phyloP scores from a whole-genome alignment of 1,140 invertebrate genomes.

The Bombus balteatus region DNA sequence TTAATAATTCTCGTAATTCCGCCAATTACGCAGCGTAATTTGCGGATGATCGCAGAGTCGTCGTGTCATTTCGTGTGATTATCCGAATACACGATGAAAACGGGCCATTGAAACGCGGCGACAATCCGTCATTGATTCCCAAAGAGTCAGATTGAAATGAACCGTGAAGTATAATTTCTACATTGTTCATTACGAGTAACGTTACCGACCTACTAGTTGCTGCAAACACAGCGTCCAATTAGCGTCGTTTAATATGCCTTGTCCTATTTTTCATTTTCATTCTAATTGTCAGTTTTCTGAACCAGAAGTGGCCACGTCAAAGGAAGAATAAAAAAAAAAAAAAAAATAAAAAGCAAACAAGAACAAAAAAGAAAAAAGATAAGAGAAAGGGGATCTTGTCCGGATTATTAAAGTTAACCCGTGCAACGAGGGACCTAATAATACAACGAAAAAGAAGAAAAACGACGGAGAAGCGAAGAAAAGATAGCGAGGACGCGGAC shows the following conservation, averaged over 20 bases:
- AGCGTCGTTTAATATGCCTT: not conserved
- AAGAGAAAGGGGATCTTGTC: not conserved
- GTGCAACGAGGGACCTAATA: not conserved
- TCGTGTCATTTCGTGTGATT: not conserved
- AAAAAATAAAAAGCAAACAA: too few species aligned
- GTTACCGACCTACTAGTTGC: not conserved
- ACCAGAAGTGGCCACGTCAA: not conserved
- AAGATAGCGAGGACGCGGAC: not conserved
- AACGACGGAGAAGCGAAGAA: not conserved
- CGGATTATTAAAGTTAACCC: not conserved
- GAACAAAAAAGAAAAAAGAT: not conserved
- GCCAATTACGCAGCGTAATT: not conserved
- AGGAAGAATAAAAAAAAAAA: too few species aligned
- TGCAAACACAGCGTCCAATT: not conserved
- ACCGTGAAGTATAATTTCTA: not conserved
- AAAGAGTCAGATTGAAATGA: not conserved
- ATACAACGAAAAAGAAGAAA: not conserved
- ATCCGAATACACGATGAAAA: not conserved
- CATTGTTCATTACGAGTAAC: not conserved
- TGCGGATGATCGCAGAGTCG: not conserved
- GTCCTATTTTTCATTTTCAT: not conserved
- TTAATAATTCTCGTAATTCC: slow-evolving; percentile 10
- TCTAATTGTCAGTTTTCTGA: not conserved
- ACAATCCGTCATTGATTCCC: not conserved
- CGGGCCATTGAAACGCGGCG: not conserved